Percentiles rank a stretch among this genome's conserved stretches.
Evolutionary conservation across 2,113 vertebrate species (phyloP).

Genomic region (Archocentrus centrarchus): DNA sequence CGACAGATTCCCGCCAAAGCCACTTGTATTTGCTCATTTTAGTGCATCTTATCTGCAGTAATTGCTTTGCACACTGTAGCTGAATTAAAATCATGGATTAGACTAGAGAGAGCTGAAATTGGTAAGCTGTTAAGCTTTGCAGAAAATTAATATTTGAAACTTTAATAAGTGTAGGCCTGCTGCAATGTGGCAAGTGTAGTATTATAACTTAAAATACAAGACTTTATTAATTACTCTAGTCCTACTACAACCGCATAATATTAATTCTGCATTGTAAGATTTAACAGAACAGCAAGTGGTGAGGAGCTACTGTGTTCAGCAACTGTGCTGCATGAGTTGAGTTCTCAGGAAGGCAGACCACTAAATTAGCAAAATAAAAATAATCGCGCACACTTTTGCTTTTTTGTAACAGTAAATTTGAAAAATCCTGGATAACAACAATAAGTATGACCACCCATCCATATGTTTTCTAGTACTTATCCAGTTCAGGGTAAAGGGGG

Average conservation of each 20-base stretch:
- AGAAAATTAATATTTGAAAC: not conserved
- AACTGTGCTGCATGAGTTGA: too few species aligned
- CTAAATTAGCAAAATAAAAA: not conserved
- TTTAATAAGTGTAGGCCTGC: constrained; percentile 48
- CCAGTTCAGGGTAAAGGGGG: too few species aligned
- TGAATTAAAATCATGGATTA: not conserved
- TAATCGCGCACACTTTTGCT: fast-evolving
- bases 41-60: constrained; percentile 2
- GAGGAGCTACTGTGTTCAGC: too few species aligned
- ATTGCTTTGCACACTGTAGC: not conserved
- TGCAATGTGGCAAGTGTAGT: constrained; percentile 41
- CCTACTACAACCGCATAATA: not conserved
- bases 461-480: too few species aligned
- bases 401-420: too few species aligned
- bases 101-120: not conserved
- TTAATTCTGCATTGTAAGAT: not conserved
- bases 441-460: too few species aligned
- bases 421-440: too few species aligned
- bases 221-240: not conserved
- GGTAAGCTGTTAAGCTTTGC: not conserved
- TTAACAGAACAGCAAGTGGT: not conserved
- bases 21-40: constrained; percentile 11
- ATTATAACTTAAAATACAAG: not conserved
- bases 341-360: not conserved
- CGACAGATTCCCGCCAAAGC: not conserved